Evolutionary conservation across 2,113 vertebrate genomes (phyloP), one percentile per base, ranked within the genome.

Genomic region (Cololabis saira): DNA sequence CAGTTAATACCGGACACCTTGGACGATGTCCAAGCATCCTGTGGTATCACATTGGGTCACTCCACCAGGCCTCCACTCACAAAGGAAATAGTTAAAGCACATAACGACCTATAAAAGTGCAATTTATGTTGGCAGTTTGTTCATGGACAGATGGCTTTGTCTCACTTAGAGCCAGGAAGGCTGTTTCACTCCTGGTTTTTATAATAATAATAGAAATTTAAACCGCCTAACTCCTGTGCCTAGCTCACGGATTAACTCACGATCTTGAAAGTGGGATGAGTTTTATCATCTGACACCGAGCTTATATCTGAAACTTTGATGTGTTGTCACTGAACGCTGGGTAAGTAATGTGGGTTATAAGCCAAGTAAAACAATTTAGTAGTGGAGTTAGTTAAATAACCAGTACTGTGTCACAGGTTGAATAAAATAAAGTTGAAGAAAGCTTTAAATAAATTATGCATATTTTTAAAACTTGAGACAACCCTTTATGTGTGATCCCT

Each of bases 21-120:
- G 47, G 48, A 57, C 37, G 40, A 30, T 54, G 68, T 27, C 64
- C 41, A 53, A 41, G 69, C 53, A 69, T 66, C 24, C 24, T 18
- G 12, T 5, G 42, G 16, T 55, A 12, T 52, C 21, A n/a, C 8
- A 50, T 48, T 15, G 57, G 18, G 54, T 52, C 17, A 27, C 12
- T 19, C 33, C 42, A 49, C 7, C 17, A 27, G 27, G 51, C 14
- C 9, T 3, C 14, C 17, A 22, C 22, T 64, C 27, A 65, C 22
- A 18, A 54, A 58, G 22, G 24, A 57, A 37, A 37, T 37, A 7
- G 33, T 37, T 37, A 37, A 11, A 37, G 33, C 33, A 37, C 33
- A 45, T 40, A 22, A 15, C 17, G 24, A 62, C 49, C 42, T 14
- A 15, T 27, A 15, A 21, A 37, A 18, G 40, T 4, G 15, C 16